Conservation (phyloP, 1,140 invertebrate genomes). For the Diuraphis noxia region DNA sequence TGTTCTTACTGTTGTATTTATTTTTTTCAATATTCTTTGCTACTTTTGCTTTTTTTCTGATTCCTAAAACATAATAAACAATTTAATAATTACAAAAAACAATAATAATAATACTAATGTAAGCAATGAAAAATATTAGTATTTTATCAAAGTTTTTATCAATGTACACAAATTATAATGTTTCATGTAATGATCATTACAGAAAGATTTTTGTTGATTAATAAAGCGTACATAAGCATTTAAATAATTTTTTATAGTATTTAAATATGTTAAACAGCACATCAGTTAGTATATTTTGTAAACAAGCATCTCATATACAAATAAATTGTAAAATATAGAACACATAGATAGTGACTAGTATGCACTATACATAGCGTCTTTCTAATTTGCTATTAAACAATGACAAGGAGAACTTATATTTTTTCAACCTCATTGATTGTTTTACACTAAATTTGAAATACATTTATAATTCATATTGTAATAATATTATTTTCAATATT, state of each 20-base stretch:
- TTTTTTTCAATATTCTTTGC: neutral
- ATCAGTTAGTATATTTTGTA: neutral
- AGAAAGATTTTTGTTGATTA: neutral
- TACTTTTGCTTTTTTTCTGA: neutral
- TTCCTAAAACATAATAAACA: neutral
- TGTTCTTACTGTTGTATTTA: neutral
- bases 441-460: neutral
- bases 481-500: neutral
- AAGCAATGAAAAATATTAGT: neutral
- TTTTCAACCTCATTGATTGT: neutral
- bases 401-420: too few species aligned
- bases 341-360: too few species aligned
- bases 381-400: too few species aligned
- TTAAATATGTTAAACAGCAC: neutral
- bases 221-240: neutral
- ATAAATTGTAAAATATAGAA: too few species aligned
- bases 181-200: neutral
- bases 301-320: too few species aligned
- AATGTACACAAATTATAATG: neutral
- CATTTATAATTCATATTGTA: neutral
- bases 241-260: neutral
- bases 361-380: too few species aligned
- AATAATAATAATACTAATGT: neutral
- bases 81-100: neutral
- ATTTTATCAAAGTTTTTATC: neutral